Base-by-base conservation (phyloP, 37 sponge, comb jelly and placozoan genomes). In the Hormiphora californensis region DNA sequence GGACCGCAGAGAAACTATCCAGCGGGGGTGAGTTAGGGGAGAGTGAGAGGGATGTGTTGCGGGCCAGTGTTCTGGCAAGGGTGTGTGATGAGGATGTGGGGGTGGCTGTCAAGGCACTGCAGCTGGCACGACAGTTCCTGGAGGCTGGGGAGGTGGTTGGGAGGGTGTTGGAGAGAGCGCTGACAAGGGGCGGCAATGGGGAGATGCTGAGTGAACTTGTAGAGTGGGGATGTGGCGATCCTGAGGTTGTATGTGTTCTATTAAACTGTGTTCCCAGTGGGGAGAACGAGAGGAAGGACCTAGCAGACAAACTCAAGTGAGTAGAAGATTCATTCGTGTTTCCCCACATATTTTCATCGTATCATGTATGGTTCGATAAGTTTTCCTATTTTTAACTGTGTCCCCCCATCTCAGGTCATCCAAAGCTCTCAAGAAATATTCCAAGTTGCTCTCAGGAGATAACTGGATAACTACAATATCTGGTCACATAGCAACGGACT, bases 1-100 rank as follows among this genome's bases (percentile, higher is more conserved):
- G 43, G 35, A 73, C 43, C 40, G 40, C 81, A 9, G 81, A 73
- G 46, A 73, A 73, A 46, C 46, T 73, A 28, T 43, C 40, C 3
- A 43, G 46, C n/a, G 81, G 81, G 3, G 9, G 35, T n/a, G 81
- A 73, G 46, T 15, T 73, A 15, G 40, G 28, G 5, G 44, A 1
- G 17, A 28, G 43, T 25, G 81, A 73, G 44, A 36, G 43, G 38
- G 38, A 40, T 1, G 46, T 43, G 1, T 43, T 73, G 1, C n/a
- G 39, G 12, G 44, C 30, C 2, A 73, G 39, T 1, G 43, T 73
- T 2, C 17, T 73, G 4, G 35, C 32, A 3, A 37, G 81, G 23
- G 43, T 73, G 17, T 43, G 46, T 9, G 81, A 73, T 40, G 81
- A 41, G 9, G 81, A 73, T 41, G 44, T 27, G 21, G 40, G 46